These are phyloP conservation scores for Ceraclea dissimilis DNA, from an alignment of 2,888 invertebrate species.

Conservation along the genomic window DNA sequence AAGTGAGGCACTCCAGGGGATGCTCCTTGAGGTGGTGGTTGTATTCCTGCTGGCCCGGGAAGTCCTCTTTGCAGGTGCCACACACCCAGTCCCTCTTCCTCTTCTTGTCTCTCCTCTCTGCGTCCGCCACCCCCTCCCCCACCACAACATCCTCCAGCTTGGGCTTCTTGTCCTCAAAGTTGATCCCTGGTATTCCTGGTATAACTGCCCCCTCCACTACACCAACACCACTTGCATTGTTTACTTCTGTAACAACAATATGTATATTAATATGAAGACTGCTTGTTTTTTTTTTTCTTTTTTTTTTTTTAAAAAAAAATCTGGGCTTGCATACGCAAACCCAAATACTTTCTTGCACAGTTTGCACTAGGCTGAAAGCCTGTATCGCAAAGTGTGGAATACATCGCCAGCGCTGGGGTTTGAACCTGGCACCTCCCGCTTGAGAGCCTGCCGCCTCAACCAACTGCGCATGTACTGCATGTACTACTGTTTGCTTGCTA, in stretches of 20 bases:
- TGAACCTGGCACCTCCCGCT: no score
- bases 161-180: constrained; percentile 35
- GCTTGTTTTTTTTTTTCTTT: no score
- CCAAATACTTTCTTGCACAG: no score
- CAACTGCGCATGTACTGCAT: no score
- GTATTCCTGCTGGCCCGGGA: constrained; percentile 59
- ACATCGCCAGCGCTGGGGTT: no score
- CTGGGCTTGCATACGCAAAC: no score
- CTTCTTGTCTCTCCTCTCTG: constrained; percentile 33
- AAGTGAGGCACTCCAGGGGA: constrained; percentile 74
- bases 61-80: constrained; percentile 58
- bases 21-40: constrained; percentile 70
- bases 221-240: constrained; percentile 30
- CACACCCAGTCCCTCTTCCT: constrained; percentile 34
- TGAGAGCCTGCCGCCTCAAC: no score
- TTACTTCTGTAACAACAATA: constrained; percentile 4
- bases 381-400: no score
- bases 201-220: not conserved
- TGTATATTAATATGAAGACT: no score
- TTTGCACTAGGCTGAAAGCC: no score
- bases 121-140: not conserved
- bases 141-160: constrained; percentile 34
- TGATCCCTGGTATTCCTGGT: constrained; percentile 28
- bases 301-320: no score
- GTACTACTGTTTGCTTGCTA: no score